Conservation (phyloP, 2,888 invertebrate genomes). For the Mythimna vitellina region DNA sequence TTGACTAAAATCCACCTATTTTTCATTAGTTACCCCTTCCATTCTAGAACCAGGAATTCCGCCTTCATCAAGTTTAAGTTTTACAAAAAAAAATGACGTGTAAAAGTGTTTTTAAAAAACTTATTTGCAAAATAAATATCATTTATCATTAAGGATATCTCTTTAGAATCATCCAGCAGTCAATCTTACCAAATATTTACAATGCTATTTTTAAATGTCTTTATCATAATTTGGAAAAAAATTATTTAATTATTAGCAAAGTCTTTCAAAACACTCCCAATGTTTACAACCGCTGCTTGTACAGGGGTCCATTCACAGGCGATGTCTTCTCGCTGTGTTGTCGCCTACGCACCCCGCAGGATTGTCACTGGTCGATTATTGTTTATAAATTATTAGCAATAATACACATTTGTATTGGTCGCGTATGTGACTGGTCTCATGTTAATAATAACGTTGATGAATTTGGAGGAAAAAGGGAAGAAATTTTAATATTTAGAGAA, state of each 20-base stretch:
- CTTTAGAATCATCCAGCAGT: too few relatives aligned
- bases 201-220: neutral
- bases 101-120: too few relatives aligned
- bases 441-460: neutral
- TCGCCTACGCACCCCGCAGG: conserved; percentile 78
- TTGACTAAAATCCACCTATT: too few relatives aligned
- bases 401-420: conserved; percentile 25
- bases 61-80: too few relatives aligned
- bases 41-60: too few relatives aligned
- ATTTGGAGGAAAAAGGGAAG: neutral
- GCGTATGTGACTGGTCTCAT: neutral
- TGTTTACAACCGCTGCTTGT: conserved; percentile 46
- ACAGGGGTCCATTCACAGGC: conserved; percentile 68
- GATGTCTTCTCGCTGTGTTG: conserved; percentile 67
- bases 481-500: neutral
- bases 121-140: too few relatives aligned
- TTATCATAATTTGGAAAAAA: neutral
- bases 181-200: neutral
- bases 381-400: conserved; percentile 60
- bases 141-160: too few relatives aligned
- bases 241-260: too few relatives aligned
- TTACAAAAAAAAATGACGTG: too few relatives aligned
- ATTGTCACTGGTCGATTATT: conserved; percentile 71
- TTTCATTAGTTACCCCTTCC: too few relatives aligned
- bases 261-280: neutral